phyloP scores from a whole-genome alignment of 2,797 vertebrate genomes.

The Siniperca obscura region DNA sequence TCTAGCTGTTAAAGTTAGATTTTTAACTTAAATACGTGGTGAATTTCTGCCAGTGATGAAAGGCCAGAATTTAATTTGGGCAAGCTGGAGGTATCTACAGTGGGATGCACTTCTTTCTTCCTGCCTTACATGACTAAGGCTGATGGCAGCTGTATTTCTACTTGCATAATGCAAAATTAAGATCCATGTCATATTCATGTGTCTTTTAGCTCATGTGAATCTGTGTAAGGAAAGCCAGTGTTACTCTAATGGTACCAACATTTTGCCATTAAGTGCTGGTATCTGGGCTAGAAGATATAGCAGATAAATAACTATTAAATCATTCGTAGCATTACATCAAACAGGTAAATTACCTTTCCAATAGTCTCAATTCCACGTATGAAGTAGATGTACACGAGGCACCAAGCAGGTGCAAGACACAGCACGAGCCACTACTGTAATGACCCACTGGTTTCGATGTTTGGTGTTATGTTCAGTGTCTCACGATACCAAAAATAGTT shows the following conservation, averaged over 20 bases:
- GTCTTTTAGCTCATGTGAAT: background rate
- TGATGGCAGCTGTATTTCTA: background rate
- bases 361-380: conserved; percentile 88
- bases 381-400: conserved; percentile 86
- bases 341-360: conserved; percentile 83
- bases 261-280: background rate
- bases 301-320: too few species aligned
- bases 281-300: background rate
- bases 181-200: background rate
- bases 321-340: background rate
- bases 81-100: background rate
- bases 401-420: conserved; percentile 85
- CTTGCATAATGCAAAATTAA: background rate
- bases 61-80: background rate
- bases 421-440: conserved; percentile 87
- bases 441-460: conserved; percentile 74
- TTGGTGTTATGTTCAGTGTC: conserved; percentile 86
- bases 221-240: background rate
- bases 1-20: background rate
- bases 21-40: background rate
- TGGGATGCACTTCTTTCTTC: background rate
- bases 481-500: conserved; percentile 91
- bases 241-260: background rate
- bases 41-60: conserved; percentile 4
- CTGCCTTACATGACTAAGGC: background rate